Evolutionary conservation across 1,140 invertebrate genomes (phyloP), one percentile per base, ranked within the genome.

Genomic region (Arion vulgaris): DNA sequence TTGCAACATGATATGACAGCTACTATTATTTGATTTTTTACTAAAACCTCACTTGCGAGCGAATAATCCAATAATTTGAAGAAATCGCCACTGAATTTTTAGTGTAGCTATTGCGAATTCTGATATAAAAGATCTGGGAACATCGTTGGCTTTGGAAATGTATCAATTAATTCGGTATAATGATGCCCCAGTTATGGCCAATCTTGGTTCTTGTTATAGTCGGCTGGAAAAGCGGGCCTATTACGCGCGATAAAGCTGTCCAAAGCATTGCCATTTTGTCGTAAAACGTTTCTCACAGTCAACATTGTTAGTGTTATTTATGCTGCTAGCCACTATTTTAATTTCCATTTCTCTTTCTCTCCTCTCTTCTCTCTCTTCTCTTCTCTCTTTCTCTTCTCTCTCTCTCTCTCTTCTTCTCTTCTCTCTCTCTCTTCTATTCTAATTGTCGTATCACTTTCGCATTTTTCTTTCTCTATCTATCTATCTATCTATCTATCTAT

Each of bases 141-240:
- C 13, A 23, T 5, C 15, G 4, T 71, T 39, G 5, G 68, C 68
- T 71, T 36, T 32, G 13, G 41, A 39, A 71, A 71, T 71, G 32
- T 71, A 71, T 71, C 13, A 71, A 71, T 71, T 71, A 71, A 71
- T 71, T 28, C n/a, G 32, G 26, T 71, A 39, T 71, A 34, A 71
- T 71, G 4, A 36, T 5, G 32, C 17, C 34, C 32, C 4, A 39
- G 68, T 71, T 71, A 34, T n/a, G 17, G 68, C 32, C n/a, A 71
- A 71, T 71, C 38, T 15, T 71, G 2, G 13, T 28, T 71, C 68
- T 71, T 71, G 5, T 45, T 15, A 13, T 4, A 71, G 13, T 39
- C 68, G 26, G 2, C 38, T 9, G 1, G 38, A 71, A 36, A 11
- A 4, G 17, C 68, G 32, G 32, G 68, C 32, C 13, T 39, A 71